These are phyloP conservation scores for Xiphophorus couchianus DNA, from an alignment of 2,113 vertebrate species.

Conservation along the genomic window DNA sequence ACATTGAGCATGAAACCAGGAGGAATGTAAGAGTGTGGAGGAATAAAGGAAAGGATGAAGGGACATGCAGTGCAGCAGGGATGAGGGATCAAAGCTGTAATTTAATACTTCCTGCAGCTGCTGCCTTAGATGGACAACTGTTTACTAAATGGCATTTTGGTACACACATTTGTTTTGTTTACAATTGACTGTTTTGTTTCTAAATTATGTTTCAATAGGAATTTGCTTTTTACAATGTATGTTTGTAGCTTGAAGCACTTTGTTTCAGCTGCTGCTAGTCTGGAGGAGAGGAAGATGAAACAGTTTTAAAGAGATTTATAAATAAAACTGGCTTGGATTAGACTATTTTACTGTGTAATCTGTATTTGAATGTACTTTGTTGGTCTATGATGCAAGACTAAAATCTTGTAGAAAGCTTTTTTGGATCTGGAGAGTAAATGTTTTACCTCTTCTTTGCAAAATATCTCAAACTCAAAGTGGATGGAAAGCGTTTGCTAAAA, in stretches of 20 bases:
- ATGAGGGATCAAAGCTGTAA: background rate
- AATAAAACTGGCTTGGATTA: too few relatives aligned
- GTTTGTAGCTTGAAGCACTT: too few relatives aligned
- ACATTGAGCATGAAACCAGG: background rate
- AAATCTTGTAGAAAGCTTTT: background rate
- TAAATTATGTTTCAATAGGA: background rate
- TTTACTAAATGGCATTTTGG: background rate
- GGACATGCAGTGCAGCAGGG: background rate
- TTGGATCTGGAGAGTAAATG: too few relatives aligned
- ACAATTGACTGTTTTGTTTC: background rate
- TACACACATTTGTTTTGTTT: background rate
- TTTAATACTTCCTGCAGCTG: background rate
- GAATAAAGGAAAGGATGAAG: background rate
- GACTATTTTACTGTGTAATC: background rate
- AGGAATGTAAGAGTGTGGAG: background rate
- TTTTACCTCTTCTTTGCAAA: too few relatives aligned
- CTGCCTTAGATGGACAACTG: background rate
- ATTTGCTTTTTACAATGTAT: background rate
- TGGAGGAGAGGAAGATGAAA: too few relatives aligned
- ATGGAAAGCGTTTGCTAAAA: too few relatives aligned
- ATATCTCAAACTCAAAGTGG: too few relatives aligned
- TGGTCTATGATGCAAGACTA: background rate
- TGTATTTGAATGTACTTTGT: background rate
- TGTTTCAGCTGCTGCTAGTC: too few relatives aligned
- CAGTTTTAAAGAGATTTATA: too few relatives aligned